Conservation (phyloP, 2,113 vertebrate genomes). For the Taurulus bubalis region DNA sequence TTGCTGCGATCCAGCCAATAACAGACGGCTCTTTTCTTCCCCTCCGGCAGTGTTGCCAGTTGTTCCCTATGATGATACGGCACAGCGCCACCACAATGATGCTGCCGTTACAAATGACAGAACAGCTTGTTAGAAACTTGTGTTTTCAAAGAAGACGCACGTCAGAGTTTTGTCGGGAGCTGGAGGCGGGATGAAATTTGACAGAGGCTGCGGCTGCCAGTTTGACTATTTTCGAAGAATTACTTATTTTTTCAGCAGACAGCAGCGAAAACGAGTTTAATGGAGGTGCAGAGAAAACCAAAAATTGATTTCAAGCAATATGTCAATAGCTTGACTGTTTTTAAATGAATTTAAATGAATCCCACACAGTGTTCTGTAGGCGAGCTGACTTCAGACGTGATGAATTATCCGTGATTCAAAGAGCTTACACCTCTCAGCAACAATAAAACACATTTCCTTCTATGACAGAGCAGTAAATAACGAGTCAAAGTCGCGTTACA, state of each 20-base stretch:
- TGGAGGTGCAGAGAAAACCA: neutral
- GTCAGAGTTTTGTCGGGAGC: neutral
- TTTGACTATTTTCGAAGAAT: conserved; percentile 2
- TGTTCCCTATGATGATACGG: neutral
- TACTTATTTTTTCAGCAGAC: conserved; percentile 3
- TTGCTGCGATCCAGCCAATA: neutral
- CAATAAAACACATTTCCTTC: conserved; percentile 26
- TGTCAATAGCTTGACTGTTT: conserved; percentile 41
- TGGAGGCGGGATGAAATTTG: neutral
- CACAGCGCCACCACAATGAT: neutral
- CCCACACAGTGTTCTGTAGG: neutral
- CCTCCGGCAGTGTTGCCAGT: no score
- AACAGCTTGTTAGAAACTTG: neutral
- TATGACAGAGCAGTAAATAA: neutral
- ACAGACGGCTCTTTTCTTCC: neutral
- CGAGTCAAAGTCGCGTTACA: neutral
- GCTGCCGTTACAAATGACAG: neutral
- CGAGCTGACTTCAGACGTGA: conserved; percentile 9
- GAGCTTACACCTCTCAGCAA: neutral
- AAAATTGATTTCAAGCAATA: conserved; percentile 18
- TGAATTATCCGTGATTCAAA: conserved; percentile 6
- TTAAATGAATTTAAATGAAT: conserved; percentile 41
- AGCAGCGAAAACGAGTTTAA: neutral
- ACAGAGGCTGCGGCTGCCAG: neutral
- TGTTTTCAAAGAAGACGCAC: neutral